Evolutionary conservation across 2,113 vertebrate genomes (phyloP), one percentile per base, ranked within the genome.

Genomic region (Microcebus murinus): DNA sequence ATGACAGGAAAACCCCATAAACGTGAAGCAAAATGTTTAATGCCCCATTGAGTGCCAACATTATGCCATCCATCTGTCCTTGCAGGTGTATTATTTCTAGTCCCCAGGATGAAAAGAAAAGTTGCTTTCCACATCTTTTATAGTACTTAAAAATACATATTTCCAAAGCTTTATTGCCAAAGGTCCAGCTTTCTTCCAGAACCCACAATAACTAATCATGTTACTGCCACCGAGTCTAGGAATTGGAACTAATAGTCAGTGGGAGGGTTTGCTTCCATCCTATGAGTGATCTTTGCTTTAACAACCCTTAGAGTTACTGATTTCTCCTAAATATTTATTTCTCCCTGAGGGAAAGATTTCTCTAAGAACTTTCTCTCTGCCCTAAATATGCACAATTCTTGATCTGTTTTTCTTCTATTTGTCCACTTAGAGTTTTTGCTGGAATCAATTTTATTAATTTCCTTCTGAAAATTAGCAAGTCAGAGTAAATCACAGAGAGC

Each of bases 1-100:
- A 98, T 98, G 97, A 96, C 97, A 98, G 98, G 97, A 98, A 98
- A 98, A 96, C 63, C 95, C 77, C 97, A 95, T 96, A 98, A 98
- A 97, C 42, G 82, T 92, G 90, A 94, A 79, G 92, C 97, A 98
- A 98, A 98, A 98, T 98, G 97, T 96, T 98, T 97, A 98, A 31
- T 98, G 98, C 97, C 98, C 95, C 98, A 97, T 96, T 79, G 65
- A 57, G 96, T 98, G 98, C 98, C 98, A 99, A 97, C 97, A 98
- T 98, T 98, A 98, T 98, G 98, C 98, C 98, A 98, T 98, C 98
- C 98, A 98, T 99, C 97, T 98, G 98, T 98, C 94, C 90, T 97
- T 98, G 98, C 98, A 99, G 98, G 98, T 99, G 98, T 98, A 98
- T 99, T 99, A 98, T 99, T 99, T 98, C 98, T 98, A 98, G 98